A percentile compares a stretch with the other conserved stretches of the same genome.
Conservation (phyloP, 2,113 vertebrate genomes). For the Phodopus roborovskii region DNA sequence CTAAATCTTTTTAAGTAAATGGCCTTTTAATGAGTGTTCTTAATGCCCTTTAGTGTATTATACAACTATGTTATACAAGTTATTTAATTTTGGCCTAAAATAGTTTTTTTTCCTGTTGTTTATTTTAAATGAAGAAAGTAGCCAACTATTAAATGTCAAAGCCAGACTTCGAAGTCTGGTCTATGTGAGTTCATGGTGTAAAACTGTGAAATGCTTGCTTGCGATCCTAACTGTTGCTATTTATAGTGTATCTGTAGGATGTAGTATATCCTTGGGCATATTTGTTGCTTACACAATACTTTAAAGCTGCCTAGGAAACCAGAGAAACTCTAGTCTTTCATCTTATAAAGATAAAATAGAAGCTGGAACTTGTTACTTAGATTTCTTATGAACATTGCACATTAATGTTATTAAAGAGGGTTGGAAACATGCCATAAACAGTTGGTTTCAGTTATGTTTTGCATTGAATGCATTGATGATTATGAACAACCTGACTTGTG, state of each 20-base stretch:
- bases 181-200: not conserved
- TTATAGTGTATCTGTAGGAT: not conserved
- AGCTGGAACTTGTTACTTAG: constrained; percentile 3
- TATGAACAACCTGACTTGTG: not conserved
- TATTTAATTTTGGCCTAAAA: constrained; percentile 28
- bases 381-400: not conserved
- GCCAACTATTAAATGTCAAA: constrained; percentile 25
- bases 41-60: not conserved
- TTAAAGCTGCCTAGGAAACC: not conserved
- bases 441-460: not conserved
- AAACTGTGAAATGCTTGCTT: constrained; percentile 37
- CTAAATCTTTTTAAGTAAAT: constrained; percentile 24
- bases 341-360: constrained; percentile 42
- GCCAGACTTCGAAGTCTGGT: constrained; percentile 18
- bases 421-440: not conserved
- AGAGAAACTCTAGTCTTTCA: constrained; percentile 28
- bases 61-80: not conserved
- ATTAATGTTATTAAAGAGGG: not conserved
- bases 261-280: not conserved
- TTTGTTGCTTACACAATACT: constrained; percentile 56
- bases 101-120: not conserved
- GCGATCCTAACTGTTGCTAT: not conserved
- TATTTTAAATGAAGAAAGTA: constrained; percentile 23
- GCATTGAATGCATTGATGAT: not conserved
- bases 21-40: not conserved